phyloP scores from a whole-genome alignment of 2,888 invertebrate species.

The Lamproptera curius region DNA sequence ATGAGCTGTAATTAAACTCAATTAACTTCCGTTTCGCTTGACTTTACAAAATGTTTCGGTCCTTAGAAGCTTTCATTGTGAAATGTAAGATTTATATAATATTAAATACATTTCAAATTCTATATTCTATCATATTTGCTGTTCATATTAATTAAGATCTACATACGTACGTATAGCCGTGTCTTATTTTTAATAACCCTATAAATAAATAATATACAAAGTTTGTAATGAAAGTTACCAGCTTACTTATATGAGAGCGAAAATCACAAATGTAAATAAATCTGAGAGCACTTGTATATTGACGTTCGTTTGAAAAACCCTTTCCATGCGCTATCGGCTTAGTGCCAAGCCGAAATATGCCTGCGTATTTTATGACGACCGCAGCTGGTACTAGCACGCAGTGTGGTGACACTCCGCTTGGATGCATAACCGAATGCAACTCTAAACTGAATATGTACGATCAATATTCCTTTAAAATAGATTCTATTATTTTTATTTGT shows the following conservation, averaged over 20 bases:
- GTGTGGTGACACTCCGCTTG: conserved; percentile 23
- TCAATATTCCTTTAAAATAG: too few relatives aligned
- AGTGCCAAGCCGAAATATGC: conserved; percentile 42
- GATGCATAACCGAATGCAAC: conserved; percentile 30
- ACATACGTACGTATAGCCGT: background rate
- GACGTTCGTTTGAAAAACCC: conserved; percentile 30
- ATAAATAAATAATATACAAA: too few relatives aligned
- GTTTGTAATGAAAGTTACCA: too few relatives aligned
- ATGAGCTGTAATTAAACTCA: conserved; percentile 10
- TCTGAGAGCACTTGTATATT: conserved; percentile 19
- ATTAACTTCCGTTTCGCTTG: conserved; percentile 7
- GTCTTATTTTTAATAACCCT: too few relatives aligned
- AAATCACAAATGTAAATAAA: too few relatives aligned
- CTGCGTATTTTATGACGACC: conserved; percentile 47
- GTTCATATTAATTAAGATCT: background rate
- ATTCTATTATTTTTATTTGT: conserved; percentile 1
- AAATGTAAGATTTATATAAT: too few relatives aligned
- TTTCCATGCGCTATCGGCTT: conserved; percentile 42
- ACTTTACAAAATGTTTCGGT: background rate
- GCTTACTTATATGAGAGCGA: too few relatives aligned
- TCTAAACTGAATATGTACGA: conserved; percentile 28
- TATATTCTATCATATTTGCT: too few relatives aligned
- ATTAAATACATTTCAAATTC: too few relatives aligned
- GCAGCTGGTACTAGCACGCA: conserved; percentile 45
- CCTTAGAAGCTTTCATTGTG: background rate